Evolutionary conservation across 2,797 vertebrate genomes (phyloP).

Genomic region (Catostomus latipinnis): DNA sequence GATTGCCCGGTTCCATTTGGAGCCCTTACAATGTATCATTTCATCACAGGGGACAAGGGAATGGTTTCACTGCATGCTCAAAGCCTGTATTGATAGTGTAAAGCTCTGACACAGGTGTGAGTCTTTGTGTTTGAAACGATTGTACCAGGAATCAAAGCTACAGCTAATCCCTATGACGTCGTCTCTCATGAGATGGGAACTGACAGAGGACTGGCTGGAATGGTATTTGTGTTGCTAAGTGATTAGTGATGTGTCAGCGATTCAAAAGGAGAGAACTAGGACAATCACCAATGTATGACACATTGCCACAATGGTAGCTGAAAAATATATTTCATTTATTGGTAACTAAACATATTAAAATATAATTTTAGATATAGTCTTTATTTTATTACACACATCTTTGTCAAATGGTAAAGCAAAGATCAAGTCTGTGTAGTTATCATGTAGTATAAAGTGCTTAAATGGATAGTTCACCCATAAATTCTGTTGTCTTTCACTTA

Average conservation of each 20-base stretch:
- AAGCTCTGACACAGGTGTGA: conserved; percentile 31
- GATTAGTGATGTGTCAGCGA: conserved; percentile 61
- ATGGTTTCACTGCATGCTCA: conserved; percentile 49
- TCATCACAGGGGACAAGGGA: conserved; percentile 48
- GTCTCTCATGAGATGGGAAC: conserved; percentile 54
- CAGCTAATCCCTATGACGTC: conserved; percentile 60
- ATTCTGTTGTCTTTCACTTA: too few relatives aligned
- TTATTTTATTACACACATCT: too few relatives aligned
- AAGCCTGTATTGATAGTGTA: conserved; percentile 56
- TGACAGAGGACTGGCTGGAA: conserved; percentile 19
- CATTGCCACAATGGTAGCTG: not conserved
- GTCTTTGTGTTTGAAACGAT: conserved; percentile 58
- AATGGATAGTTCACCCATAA: too few relatives aligned
- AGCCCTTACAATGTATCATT: conserved; percentile 54
- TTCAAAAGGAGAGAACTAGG: conserved; percentile 41
- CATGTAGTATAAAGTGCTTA: too few relatives aligned
- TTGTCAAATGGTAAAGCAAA: too few relatives aligned
- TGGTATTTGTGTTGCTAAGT: conserved; percentile 56
- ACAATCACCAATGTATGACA: conserved; percentile 43
- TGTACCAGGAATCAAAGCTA: conserved; percentile 59
- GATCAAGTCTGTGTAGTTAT: too few relatives aligned
- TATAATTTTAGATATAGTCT: too few relatives aligned
- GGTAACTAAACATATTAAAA: too few relatives aligned
- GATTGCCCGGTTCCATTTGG: conserved; percentile 38
- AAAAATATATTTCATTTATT: not conserved